These are phyloP conservation scores for Danio tinwini DNA, from an alignment of 2,797 vertebrate species.

Conservation along the genomic window DNA sequence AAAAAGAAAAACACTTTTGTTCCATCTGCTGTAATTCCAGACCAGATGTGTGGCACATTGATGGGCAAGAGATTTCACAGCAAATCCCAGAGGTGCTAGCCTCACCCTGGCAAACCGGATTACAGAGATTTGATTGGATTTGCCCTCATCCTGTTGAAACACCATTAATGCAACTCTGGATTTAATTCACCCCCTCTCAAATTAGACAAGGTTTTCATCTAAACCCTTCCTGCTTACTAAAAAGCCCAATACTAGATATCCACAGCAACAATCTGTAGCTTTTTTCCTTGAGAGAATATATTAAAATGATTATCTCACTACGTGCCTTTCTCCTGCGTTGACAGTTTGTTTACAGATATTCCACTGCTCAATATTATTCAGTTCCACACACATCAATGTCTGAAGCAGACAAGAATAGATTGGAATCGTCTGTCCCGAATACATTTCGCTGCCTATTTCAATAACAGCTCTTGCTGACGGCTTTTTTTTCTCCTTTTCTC, in stretches of 20 bases:
- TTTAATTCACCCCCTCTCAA: constrained; percentile 52
- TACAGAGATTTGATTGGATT: constrained; percentile 66
- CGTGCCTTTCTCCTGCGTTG: constrained; percentile 27
- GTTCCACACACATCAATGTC: constrained; percentile 42
- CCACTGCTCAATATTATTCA: constrained; percentile 34
- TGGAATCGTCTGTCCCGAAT: constrained; percentile 50
- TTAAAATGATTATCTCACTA: constrained; percentile 39
- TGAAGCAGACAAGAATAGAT: constrained; percentile 45
- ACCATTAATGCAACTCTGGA: constrained; percentile 60
- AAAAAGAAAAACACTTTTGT: constrained; percentile 27
- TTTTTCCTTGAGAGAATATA: constrained; percentile 4
- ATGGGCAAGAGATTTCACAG: constrained; percentile 36
- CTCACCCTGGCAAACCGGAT: constrained; percentile 60
- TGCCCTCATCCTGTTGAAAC: constrained; percentile 61
- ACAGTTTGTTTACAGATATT: constrained; percentile 47
- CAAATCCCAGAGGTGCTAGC: constrained; percentile 57
- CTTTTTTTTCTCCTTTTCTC: constrained; percentile 22
- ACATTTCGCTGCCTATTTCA: constrained; percentile 54
- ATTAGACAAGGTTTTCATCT: constrained; percentile 44
- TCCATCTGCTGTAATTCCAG: constrained; percentile 64
- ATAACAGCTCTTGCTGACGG: constrained; percentile 20
- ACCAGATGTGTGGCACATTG: constrained; percentile 31
- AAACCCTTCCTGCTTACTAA: constrained; percentile 25
- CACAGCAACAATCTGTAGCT: not conserved
- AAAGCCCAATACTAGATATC: constrained; percentile 12